Base-by-base conservation (phyloP, 2,888 invertebrate genomes). In the Colostygia pectinataria region DNA sequence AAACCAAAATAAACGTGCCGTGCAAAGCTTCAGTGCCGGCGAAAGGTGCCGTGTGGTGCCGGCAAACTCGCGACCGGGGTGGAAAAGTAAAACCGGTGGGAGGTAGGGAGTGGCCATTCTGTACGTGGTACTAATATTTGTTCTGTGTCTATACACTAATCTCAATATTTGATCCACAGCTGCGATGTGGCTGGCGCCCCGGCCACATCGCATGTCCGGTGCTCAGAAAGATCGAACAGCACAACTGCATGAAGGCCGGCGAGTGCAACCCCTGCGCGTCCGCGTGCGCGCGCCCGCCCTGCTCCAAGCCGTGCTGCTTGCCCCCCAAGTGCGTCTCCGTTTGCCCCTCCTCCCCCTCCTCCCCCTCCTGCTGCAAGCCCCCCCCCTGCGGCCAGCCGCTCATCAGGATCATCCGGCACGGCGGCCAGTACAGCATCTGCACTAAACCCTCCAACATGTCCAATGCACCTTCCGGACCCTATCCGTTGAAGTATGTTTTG, bases 131-230 rank as follows among this genome's bases (percentile, higher is more conserved):
- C n/a, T n/a, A n/a, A n/a, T n/a, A n/a, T n/a, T n/a, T n/a, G n/a
- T n/a, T n/a, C n/a, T n/a, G n/a, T n/a, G n/a, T n/a, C n/a, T n/a
- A n/a, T n/a, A n/a, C n/a, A n/a, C n/a, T n/a, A n/a, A n/a, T n/a
- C n/a, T 12, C 13, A 14, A n/a, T 0, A 2, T 14, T 37, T 25
- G 13, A 29, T 45, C 67, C 70, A 8, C 69, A 89, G 89, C 64
- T 86, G 38, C 73, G 85, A 49, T 90, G 89, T 61, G 89, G 89
- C 23, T 90, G 89, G 89, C 84, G 89, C 4, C 89, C 89, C 3
- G 89, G 89, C n/a, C 89, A 89, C 63, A 87, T 90, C 43, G 80
- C 83, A 12, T 88, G 88, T 55, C 71, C 82, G 2, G 89, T 89
- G 13, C 77, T 90, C 4, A 75, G 65, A 56, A 78, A 59, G 56